Percentiles rank a stretch among this genome's conserved stretches.
Evolutionary conservation across 2,888 invertebrate genomes (phyloP).

Genomic region (Sphaerolaimus hirsutus): DNA sequence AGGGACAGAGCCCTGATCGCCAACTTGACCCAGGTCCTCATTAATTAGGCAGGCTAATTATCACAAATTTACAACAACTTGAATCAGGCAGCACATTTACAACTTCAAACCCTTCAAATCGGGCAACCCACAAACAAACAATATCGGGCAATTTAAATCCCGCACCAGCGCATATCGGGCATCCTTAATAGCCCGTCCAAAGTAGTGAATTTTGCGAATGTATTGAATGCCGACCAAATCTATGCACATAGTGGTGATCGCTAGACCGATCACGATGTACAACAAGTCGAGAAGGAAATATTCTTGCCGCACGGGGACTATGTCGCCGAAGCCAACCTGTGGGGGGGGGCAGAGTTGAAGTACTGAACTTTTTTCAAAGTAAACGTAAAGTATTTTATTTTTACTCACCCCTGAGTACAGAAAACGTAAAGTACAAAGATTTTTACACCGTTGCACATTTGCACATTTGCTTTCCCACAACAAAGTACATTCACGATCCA

Average conservation of each 20-base stretch:
- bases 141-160: too few species aligned
- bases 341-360: background rate
- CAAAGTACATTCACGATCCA: too few species aligned
- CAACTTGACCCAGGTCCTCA: too few species aligned
- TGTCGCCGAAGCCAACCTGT: slow-evolving; percentile 24
- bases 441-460: too few species aligned
- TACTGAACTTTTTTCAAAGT: background rate
- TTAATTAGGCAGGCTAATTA: too few species aligned
- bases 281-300: slow-evolving; percentile 22
- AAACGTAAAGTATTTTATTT: background rate
- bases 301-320: slow-evolving; percentile 19
- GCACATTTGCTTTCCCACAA: too few species aligned
- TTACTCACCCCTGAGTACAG: background rate
- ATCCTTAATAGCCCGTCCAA: slow-evolving; percentile 22
- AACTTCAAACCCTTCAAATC: too few species aligned
- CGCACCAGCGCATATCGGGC: slow-evolving; percentile 24
- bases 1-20: too few species aligned
- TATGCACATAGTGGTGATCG: slow-evolving; percentile 25
- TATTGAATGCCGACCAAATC: slow-evolving; percentile 24
- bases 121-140: too few species aligned
- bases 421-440: background rate
- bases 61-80: too few species aligned
- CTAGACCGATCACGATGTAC: slow-evolving; percentile 23
- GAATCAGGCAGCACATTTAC: too few species aligned
- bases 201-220: slow-evolving; percentile 24